Evolutionary conservation across 2,797 vertebrate genomes (phyloP), one percentile per base, ranked within the genome.

Genomic region (Oreonectes daqikongensis): DNA sequence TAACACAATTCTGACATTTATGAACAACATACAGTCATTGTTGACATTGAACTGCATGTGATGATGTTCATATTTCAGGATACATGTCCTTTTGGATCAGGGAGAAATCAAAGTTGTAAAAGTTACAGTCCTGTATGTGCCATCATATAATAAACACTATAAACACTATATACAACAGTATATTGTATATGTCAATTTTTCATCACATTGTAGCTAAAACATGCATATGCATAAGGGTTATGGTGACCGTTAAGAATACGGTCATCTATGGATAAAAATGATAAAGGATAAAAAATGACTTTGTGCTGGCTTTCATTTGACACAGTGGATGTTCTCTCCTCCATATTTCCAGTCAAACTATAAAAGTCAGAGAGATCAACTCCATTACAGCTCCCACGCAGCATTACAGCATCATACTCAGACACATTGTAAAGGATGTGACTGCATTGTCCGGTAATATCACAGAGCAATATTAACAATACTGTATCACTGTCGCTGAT

Each of bases 401-500:
- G 35, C 18, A 60, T 53, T 42, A 53, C 32, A n/a, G 22, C 40
- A 42, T 53, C 32, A 42, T 17, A 64, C 64, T 64, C 20, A 69
- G 30, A 20, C 18, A 72, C 35, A 26, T n/a, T 14, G 17, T 52
- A 38, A 64, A 64, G 32, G 32, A 53, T 42, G 32, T 0, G 7
- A 65, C 72, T 73, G n/a, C 28, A 50, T 2, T 60, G 44, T 35
- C 57, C 44, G 17, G 18, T 72, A 53, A 72, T 63, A 61, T 50
- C n/a, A 72, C 42, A 61, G 57, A 22, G n/a, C 46, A 38, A 64
- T 73, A 64, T 17, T 3, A 74, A 5, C 6, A 9, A 17, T 78
- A 50, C 60, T 77, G 66, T 67, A 73, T 32, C 59, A 69, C n/a
- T n/a, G 75, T 83, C 69, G 79, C 79, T 71, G 61, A 81, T 38